A percentile compares a stretch with the other conserved stretches of the same genome.
Evolutionary conservation across 2,797 vertebrate species (phyloP).

Genomic region (Pachyuromys duprasi): DNA sequence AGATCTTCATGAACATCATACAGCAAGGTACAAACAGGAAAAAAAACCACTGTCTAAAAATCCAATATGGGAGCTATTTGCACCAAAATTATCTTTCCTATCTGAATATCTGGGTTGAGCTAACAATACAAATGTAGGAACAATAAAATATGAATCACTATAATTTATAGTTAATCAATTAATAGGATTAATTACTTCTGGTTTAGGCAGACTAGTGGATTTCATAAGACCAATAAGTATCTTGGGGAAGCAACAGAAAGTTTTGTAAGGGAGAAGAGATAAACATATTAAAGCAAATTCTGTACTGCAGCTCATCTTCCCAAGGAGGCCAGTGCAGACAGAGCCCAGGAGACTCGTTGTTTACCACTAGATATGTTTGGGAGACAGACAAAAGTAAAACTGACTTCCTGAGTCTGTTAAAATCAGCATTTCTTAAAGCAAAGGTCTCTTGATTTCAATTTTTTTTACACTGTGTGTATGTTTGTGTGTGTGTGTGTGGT

Average conservation of each 20-base stretch:
- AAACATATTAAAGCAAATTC: neutral
- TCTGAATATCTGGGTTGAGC: neutral
- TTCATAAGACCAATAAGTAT: neutral
- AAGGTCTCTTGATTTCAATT: neutral
- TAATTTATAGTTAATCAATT: neutral
- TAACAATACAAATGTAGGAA: constrained; percentile 19
- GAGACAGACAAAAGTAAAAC: constrained; percentile 23
- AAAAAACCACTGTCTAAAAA: neutral
- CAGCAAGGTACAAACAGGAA: neutral
- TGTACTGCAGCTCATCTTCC: neutral
- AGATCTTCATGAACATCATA: neutral
- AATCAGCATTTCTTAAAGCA: constrained; percentile 46
- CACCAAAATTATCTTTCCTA: neutral
- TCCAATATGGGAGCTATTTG: neutral
- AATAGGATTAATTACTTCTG: neutral
- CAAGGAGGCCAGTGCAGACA: neutral
- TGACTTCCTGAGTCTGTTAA: constrained; percentile 34
- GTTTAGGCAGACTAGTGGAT: neutral
- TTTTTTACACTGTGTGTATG: neutral
- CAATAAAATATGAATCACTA: neutral
- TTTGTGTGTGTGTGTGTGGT: too few species aligned
- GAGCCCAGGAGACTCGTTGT: neutral
- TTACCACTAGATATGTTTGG: neutral
- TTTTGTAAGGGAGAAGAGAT: neutral
- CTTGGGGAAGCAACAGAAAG: neutral